These are phyloP conservation scores for Nephotettix cincticeps DNA, from an alignment of 1,140 invertebrate species.

Conservation along the genomic window DNA sequence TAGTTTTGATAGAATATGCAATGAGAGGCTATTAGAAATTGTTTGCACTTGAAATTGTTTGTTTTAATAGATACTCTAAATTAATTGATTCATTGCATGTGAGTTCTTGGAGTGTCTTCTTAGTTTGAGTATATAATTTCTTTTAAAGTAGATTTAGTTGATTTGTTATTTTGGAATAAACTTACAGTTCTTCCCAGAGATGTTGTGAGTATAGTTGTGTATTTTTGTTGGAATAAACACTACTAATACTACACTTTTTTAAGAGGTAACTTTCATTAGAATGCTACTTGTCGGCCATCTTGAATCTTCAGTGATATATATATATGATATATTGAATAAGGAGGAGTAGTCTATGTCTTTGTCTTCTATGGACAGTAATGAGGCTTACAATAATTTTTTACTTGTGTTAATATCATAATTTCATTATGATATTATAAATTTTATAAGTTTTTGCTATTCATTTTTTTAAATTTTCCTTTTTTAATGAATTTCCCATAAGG, in stretches of 20 bases:
- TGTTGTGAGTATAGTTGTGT: neutral
- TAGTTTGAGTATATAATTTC: neutral
- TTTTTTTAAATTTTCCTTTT: no score
- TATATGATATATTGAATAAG: no score
- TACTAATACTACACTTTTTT: neutral
- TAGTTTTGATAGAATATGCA: neutral
- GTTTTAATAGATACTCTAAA: neutral
- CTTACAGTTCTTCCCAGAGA: neutral
- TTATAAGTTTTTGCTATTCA: no score
- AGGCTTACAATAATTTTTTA: no score
- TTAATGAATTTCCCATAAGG: no score
- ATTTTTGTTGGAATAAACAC: neutral
- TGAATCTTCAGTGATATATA: no score
- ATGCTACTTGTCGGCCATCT: neutral
- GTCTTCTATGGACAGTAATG: no score
- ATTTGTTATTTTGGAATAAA: neutral
- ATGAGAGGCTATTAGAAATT: neutral
- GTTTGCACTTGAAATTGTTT: neutral
- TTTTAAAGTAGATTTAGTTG: neutral
- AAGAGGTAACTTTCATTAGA: neutral
- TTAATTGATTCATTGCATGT: neutral
- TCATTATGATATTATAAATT: no score
- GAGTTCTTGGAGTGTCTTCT: neutral
- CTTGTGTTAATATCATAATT: no score
- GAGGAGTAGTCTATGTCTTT: no score